phyloP scores from a whole-genome alignment of 2,888 invertebrate genomes.

The Lasioglossum villosulum region DNA sequence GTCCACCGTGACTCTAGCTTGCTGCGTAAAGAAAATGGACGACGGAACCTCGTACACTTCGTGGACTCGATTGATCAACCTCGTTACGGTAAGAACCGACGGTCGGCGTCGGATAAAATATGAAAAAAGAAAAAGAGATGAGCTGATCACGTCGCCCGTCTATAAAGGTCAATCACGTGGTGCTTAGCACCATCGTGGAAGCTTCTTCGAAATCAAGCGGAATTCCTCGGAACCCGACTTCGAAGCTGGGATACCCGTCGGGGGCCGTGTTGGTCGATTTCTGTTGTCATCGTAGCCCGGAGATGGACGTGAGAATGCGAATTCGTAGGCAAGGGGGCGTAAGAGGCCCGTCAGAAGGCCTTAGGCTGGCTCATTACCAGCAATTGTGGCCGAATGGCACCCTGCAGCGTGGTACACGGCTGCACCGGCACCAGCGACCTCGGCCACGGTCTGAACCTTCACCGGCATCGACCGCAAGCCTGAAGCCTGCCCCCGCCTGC shows the following conservation, averaged over 20 bases:
- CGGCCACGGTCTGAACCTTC: constrained; percentile 60
- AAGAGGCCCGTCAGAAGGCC: constrained; percentile 78
- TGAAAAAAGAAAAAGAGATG: neutral
- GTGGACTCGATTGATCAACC: constrained; percentile 11
- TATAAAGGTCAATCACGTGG: constrained; percentile 47
- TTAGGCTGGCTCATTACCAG: constrained; percentile 82
- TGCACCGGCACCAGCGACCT: constrained; percentile 69
- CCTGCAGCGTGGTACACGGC: constrained; percentile 76
- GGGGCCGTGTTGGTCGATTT: constrained; percentile 69
- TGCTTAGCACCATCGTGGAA: constrained; percentile 26
- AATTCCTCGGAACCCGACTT: constrained; percentile 61
- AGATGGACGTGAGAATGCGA: constrained; percentile 78
- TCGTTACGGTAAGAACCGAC: neutral
- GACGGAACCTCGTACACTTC: neutral
- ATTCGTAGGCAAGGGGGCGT: constrained; percentile 77
- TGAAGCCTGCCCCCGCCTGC: constrained; percentile 70
- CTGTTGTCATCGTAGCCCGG: constrained; percentile 69
- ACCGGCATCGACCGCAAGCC: constrained; percentile 63
- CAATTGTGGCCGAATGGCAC: constrained; percentile 82
- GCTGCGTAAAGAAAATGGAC: neutral
- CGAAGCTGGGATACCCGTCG: constrained; percentile 51
- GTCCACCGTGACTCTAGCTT: neutral
- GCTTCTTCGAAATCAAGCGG: constrained; percentile 66
- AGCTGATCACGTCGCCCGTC: neutral
- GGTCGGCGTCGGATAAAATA: neutral